A percentile compares a stretch with the other conserved stretches of the same genome.
Conservation (phyloP, 2,888 invertebrate genomes). For the Perdita meconis region DNA sequence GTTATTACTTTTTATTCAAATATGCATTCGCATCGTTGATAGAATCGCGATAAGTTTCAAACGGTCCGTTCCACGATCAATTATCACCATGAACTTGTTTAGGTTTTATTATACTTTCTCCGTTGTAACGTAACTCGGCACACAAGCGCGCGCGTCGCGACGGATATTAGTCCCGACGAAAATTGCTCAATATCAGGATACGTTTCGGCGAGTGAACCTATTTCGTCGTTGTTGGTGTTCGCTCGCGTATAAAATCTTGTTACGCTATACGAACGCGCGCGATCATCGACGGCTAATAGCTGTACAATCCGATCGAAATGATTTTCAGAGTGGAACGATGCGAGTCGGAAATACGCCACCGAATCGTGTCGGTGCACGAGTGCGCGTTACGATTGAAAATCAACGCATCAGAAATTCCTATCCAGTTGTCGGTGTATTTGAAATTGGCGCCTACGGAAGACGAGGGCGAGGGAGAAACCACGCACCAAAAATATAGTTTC, state of each 20-base stretch:
- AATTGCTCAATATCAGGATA: constrained; percentile 49
- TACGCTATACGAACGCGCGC: background rate
- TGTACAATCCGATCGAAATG: constrained; percentile 1
- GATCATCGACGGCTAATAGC: background rate
- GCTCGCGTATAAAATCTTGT: constrained; percentile 22
- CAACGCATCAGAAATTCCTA: background rate
- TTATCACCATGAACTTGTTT: constrained; percentile 37
- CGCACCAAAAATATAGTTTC: no score
- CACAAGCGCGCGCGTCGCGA: constrained; percentile 21
- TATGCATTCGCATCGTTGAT: no score
- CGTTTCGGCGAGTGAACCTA: constrained; percentile 28
- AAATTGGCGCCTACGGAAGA: no score
- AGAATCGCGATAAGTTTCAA: no score
- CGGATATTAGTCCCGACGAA: constrained; percentile 31
- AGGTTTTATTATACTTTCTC: constrained; percentile 54
- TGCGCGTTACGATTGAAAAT: constrained; percentile 24
- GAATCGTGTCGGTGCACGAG: constrained; percentile 5
- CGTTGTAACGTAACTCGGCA: constrained; percentile 21
- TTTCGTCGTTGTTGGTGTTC: constrained; percentile 43
- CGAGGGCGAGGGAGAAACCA: constrained; percentile 10
- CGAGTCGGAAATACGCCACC: constrained; percentile 18
- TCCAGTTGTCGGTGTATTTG: no score
- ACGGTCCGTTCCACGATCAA: constrained; percentile 34
- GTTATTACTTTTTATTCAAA: no score
- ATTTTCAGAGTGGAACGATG: constrained; percentile 15